A percentile compares a stretch with the other conserved stretches of the same genome.
Evolutionary conservation across 2,888 invertebrate species (phyloP).

Genomic region (Aquatica leii): DNA sequence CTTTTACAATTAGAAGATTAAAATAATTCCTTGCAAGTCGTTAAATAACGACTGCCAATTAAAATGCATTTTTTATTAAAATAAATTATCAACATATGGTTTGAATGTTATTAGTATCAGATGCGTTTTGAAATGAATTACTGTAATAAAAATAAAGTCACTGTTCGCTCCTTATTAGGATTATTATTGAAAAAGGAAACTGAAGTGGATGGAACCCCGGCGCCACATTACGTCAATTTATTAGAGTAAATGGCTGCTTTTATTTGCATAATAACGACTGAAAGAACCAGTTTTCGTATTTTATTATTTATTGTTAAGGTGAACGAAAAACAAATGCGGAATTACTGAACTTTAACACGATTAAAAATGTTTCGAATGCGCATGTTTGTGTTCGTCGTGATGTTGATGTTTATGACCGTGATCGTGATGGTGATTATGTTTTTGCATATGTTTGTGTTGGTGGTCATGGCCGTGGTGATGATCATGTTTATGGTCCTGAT

Average conservation of each 20-base stretch:
- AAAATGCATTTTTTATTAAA: background rate
- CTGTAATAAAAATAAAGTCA: slow-evolving; percentile 7
- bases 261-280: slow-evolving; percentile 5
- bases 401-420: slow-evolving; percentile 11
- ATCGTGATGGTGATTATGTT: slow-evolving; percentile 12
- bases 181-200: slow-evolving; percentile 23
- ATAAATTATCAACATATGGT: slow-evolving; percentile 5
- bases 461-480: slow-evolving; percentile 10
- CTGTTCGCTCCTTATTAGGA: slow-evolving; percentile 23
- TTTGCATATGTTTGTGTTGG: background rate
- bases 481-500: slow-evolving; percentile 8
- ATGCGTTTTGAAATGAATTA: slow-evolving; percentile 9
- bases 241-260: slow-evolving; percentile 12
- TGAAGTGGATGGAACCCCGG: slow-evolving; percentile 13
- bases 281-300: too few species aligned
- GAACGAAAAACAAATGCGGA: too few species aligned
- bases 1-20: too few species aligned
- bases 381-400: slow-evolving; percentile 3
- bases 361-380: background rate
- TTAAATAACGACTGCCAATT: too few species aligned
- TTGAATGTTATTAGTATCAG: slow-evolving; percentile 3
- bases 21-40: too few species aligned
- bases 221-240: slow-evolving; percentile 23
- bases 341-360: too few species aligned
- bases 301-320: too few species aligned